phyloP scores from a whole-genome alignment of 1,140 invertebrate genomes.

The Littorina saxatilis region DNA sequence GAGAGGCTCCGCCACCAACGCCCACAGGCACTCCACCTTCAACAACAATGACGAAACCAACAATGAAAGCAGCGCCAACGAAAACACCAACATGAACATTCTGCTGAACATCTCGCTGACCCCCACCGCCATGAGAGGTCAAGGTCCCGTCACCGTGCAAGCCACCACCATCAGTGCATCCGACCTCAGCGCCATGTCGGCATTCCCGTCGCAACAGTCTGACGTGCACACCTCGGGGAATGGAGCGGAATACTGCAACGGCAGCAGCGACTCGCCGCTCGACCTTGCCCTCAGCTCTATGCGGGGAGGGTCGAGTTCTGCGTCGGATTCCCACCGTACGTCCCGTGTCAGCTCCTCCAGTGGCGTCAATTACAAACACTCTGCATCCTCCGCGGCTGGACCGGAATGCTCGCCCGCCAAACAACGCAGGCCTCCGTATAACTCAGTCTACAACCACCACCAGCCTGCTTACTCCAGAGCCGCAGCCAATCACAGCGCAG shows the following conservation, averaged over 20 bases:
- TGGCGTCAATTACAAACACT: not conserved
- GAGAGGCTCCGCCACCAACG: constrained; percentile 6
- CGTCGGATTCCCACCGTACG: not conserved
- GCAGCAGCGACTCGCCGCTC: constrained; percentile 23
- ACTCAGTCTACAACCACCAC: constrained; percentile 11
- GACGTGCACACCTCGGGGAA: not conserved
- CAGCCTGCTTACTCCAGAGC: not conserved
- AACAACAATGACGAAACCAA: not conserved
- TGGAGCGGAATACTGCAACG: constrained; percentile 8
- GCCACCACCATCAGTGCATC: constrained; percentile 44
- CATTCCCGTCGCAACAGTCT: not conserved
- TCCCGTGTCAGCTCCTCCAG: not conserved
- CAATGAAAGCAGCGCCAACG: not conserved
- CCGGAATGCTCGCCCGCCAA: not conserved
- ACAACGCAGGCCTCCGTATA: not conserved
- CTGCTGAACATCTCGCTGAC: constrained; percentile 61
- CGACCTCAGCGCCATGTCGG: constrained; percentile 8
- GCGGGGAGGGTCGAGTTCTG: not conserved
- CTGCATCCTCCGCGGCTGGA: not conserved
- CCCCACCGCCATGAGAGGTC: constrained; percentile 51
- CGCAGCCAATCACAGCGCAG: not conserved
- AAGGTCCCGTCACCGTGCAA: constrained; percentile 56
- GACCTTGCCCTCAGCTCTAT: constrained; percentile 20
- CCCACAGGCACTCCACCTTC: not conserved
- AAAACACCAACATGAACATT: constrained; percentile 44